Percentiles rank a stretch among this genome's conserved stretches.
These are phyloP conservation scores for Montipora capitata DNA, from an alignment of 92 coral and sea anemone genomes.

Conservation along the genomic window DNA sequence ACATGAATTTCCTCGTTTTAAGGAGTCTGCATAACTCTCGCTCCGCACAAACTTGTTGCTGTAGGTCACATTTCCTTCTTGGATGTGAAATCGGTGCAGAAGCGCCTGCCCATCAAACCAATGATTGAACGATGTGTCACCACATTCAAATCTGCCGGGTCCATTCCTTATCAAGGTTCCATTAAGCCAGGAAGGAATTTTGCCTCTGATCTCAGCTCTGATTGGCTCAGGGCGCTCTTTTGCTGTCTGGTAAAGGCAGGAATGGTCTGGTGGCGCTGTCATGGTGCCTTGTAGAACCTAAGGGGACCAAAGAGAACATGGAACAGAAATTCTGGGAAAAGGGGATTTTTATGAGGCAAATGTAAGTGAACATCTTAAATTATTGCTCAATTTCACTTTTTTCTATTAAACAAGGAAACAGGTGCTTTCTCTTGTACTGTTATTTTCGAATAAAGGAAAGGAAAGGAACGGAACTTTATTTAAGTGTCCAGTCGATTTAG, in stretches of 20 bases:
- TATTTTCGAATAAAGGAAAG: too few species aligned
- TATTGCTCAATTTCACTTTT: too few species aligned
- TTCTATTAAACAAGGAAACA: too few species aligned
- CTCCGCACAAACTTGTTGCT: slow-evolving; percentile 89
- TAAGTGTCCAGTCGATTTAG: too few species aligned
- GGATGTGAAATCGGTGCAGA: slow-evolving; percentile 87
- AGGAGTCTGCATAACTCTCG: slow-evolving; percentile 70
- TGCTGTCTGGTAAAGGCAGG: slow-evolving; percentile 54
- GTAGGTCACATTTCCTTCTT: slow-evolving; percentile 78
- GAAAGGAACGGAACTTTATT: too few species aligned
- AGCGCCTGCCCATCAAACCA: slow-evolving; percentile 90
- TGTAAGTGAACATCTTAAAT: too few species aligned
- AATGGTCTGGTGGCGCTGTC: neutral
- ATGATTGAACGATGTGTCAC: slow-evolving; percentile 81
- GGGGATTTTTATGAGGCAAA: too few species aligned
- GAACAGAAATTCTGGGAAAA: too few species aligned
- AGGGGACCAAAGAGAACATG: too few species aligned
- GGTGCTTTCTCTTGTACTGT: too few species aligned
- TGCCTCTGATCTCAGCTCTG: slow-evolving; percentile 74
- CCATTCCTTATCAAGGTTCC: slow-evolving; percentile 89
- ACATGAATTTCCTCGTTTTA: slow-evolving; percentile 53
- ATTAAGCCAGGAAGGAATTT: slow-evolving; percentile 84
- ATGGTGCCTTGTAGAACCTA: neutral
- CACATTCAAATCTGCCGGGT: slow-evolving; percentile 93
- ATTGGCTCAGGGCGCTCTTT: slow-evolving; percentile 76